Evolutionary conservation across 2,797 vertebrate genomes (phyloP).

Genomic region (Silurus lanzhouensis): DNA sequence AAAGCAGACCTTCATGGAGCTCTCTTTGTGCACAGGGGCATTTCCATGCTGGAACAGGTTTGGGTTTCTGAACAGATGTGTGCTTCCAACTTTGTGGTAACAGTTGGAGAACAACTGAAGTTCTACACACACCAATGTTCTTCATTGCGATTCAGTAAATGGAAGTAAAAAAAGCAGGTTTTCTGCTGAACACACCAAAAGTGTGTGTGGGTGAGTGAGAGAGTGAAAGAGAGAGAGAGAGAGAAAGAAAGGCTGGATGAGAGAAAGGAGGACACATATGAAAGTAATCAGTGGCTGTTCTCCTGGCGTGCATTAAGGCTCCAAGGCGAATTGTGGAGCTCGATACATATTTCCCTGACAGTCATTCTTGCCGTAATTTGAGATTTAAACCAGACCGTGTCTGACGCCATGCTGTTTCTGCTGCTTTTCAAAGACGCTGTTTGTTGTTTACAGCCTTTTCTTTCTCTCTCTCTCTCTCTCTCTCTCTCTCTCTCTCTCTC

Average conservation of each 20-base stretch:
- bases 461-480: neutral
- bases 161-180: neutral
- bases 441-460: neutral
- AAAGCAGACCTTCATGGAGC: too few relatives aligned
- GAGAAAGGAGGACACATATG: slow-evolving; percentile 24
- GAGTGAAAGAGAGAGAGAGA: neutral
- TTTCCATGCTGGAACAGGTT: too few relatives aligned
- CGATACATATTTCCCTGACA: slow-evolving; percentile 4
- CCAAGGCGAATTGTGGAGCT: slow-evolving; percentile 19
- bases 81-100: too few relatives aligned
- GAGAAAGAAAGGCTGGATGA: neutral
- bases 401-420: slow-evolving; percentile 11
- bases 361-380: neutral
- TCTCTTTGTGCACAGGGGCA: too few relatives aligned
- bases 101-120: neutral
- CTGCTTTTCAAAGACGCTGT: neutral
- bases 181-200: slow-evolving; percentile 16
- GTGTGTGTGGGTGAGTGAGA: neutral
- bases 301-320: slow-evolving; percentile 35
- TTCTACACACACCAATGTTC: neutral
- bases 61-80: too few relatives aligned
- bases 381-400: slow-evolving; percentile 34
- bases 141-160: neutral
- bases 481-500: neutral
- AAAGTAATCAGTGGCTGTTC: slow-evolving; percentile 46